Evolutionary conservation across 2,113 vertebrate genomes (phyloP), one percentile per base, ranked within the genome.

Genomic region (Pyxicephalus adspersus): DNA sequence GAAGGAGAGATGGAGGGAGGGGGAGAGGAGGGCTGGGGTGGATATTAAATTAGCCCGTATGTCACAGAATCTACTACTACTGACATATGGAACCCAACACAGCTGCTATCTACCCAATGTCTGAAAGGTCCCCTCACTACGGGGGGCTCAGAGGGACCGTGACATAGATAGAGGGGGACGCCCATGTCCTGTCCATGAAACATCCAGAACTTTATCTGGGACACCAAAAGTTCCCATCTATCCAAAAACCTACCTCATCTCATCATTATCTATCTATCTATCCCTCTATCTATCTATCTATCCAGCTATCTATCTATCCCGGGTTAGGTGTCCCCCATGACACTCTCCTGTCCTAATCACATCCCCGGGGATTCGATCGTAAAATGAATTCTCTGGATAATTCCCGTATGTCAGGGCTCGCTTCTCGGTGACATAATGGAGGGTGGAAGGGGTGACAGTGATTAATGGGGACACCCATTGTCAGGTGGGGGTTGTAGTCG

Each of bases 11-110:
- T 81, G 74, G 84, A 45, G 83, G 58, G 83, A 2, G 50, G 76
- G 75, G 0, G 22, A 78, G 63, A 64, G 66, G 78, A 23, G 20
- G 31, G 65, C n/a, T n/a, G 67, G 11, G 70, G 58, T 80, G 84
- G 74, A 64, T 80, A 6, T 80, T 76, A 83, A 85, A 86, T 82
- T 86, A 85, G 83, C 79, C 87, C 81, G 83, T 87, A 83, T 88
- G 87, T 85, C 83, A 83, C 22, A 57, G 84, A 80, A 72, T 81
- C 83, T 83, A 77, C 64, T 85, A 77, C 84, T 83, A 72, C 60
- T 34, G 79, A 83, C 88, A 85, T 81, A 86, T 86, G 88, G 85
- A 86, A 81, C 50, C 84, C 85, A 84, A 67, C 88, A 29, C 85
- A 85, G 86, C 83, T 85, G 86, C 85, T 83, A 52, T 50, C 71